Percentiles rank a stretch among this genome's conserved stretches.
Evolutionary conservation across 2,797 vertebrate genomes (phyloP).

Genomic region (Gymnopithys bicolor): DNA sequence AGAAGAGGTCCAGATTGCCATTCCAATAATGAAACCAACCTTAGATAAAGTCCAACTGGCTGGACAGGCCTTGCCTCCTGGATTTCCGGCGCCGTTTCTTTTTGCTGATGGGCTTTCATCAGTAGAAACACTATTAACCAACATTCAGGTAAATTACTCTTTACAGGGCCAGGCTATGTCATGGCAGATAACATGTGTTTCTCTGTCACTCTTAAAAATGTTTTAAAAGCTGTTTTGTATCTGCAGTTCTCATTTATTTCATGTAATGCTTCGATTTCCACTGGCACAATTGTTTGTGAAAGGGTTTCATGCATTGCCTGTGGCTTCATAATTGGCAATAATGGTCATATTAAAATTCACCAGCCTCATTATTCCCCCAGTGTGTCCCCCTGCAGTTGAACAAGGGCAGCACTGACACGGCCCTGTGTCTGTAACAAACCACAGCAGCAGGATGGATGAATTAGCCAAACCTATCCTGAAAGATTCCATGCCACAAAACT

Average conservation of each 20-base stretch:
- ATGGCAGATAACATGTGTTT: not conserved
- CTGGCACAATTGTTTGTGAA: not conserved
- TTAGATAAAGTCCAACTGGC: conserved; percentile 86
- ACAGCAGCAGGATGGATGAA: not conserved
- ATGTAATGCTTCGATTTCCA: not conserved
- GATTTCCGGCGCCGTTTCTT: conserved; percentile 90
- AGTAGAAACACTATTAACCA: conserved; percentile 93
- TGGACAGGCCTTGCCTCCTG: conserved; percentile 85
- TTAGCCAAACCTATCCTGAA: not conserved
- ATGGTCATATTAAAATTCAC: not conserved
- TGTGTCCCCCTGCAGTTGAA: not conserved
- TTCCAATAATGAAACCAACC: conserved; percentile 85
- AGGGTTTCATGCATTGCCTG: not conserved
- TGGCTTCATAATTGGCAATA: not conserved
- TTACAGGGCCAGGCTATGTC: not conserved
- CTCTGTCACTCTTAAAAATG: not conserved
- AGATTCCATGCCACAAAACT: not conserved
- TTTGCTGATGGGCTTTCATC: conserved; percentile 93
- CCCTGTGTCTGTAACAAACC: not conserved
- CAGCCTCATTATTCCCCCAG: not conserved
- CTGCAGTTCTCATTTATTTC: not conserved
- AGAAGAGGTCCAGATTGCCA: conserved; percentile 87
- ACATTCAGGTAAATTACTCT: conserved; percentile 88
- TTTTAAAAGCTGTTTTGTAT: not conserved
- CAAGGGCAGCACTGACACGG: not conserved